A percentile compares a stretch with the other conserved stretches of the same genome.
Evolutionary conservation across 2,888 invertebrate genomes (phyloP).

Genomic region (Drosophila bunnanda): DNA sequence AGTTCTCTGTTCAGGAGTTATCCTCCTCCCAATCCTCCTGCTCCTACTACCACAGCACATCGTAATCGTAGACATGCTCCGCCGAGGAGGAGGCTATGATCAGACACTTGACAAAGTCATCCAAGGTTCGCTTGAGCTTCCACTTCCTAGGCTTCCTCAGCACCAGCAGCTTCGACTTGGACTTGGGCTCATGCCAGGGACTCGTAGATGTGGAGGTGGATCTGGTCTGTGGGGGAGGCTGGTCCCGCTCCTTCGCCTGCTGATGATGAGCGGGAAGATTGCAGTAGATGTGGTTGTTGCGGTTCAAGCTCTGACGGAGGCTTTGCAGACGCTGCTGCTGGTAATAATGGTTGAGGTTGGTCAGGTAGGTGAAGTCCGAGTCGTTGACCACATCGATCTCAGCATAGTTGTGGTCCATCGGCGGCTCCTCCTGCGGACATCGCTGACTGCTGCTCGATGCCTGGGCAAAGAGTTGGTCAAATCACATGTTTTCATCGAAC

Average conservation of each 20-base stretch:
- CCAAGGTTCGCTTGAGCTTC: slow-evolving; percentile 71
- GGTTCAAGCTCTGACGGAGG: slow-evolving; percentile 35
- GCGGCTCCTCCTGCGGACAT: slow-evolving; percentile 15
- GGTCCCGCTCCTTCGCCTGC: neutral
- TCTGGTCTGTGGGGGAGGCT: slow-evolving; percentile 29
- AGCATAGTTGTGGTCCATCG: slow-evolving; percentile 58
- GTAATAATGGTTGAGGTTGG: slow-evolving; percentile 81
- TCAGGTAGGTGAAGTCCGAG: slow-evolving; percentile 74
- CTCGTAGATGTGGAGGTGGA: slow-evolving; percentile 66
- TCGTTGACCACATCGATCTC: slow-evolving; percentile 81
- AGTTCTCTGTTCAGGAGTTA: slow-evolving; percentile 3
- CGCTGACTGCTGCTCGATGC: slow-evolving; percentile 39
- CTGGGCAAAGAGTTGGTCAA: slow-evolving; percentile 82
- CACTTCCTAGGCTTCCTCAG: slow-evolving; percentile 79
- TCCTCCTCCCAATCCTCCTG: slow-evolving; percentile 18
- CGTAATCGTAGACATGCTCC: slow-evolving; percentile 71
- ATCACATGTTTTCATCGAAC: slow-evolving; percentile 85
- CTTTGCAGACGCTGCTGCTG: slow-evolving; percentile 66
- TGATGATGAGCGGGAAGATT: slow-evolving; percentile 53
- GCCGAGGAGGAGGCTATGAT: slow-evolving; percentile 72
- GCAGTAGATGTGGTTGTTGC: slow-evolving; percentile 50
- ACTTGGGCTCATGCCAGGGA: slow-evolving; percentile 63
- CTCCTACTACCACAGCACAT: slow-evolving; percentile 67
- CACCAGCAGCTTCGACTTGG: slow-evolving; percentile 56
- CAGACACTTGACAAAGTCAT: slow-evolving; percentile 71